Evolutionary conservation across 2,888 invertebrate species (phyloP).

Genomic region (Caenorhabditis sp.): DNA sequence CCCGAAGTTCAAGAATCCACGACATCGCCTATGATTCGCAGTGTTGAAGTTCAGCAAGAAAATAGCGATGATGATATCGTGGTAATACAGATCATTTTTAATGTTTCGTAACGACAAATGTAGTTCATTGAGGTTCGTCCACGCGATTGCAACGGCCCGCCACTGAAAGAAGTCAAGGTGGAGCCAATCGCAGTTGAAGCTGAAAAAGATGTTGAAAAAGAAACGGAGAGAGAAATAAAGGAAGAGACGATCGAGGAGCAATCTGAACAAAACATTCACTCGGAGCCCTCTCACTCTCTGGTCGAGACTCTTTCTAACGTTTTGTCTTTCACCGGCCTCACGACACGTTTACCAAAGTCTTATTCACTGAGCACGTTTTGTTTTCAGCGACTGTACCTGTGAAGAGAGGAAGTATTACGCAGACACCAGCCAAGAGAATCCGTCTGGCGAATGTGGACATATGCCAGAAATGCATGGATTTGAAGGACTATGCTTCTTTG

Average conservation of each 20-base stretch:
- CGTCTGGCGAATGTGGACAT: slow-evolving; percentile 10
- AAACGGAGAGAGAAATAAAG: neutral
- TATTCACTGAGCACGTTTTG: too few species aligned
- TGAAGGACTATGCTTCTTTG: neutral
- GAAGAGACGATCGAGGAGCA: neutral
- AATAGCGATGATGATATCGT: slow-evolving; percentile 11
- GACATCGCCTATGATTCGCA: neutral
- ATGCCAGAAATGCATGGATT: slow-evolving; percentile 1
- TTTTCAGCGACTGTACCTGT: too few species aligned
- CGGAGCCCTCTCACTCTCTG: too few species aligned
- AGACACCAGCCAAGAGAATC: neutral
- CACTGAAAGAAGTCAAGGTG: neutral
- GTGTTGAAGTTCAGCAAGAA: slow-evolving; percentile 17
- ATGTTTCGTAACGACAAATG: neutral
- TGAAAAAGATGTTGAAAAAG: too few species aligned
- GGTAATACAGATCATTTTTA: slow-evolving; percentile 5
- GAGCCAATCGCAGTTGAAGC: neutral
- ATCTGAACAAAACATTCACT: neutral
- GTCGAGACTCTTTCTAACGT: too few species aligned
- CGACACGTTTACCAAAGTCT: too few species aligned
- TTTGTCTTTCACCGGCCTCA: too few species aligned
- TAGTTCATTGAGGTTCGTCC: slow-evolving; percentile 25
- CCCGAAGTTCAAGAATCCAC: neutral
- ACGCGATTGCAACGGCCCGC: neutral
- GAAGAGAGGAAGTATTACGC: too few species aligned